Percentiles rank a stretch among this genome's conserved stretches.
These are phyloP conservation scores for Calephelis nemesis DNA, from an alignment of 1,140 invertebrate genomes.

Conservation along the genomic window DNA sequence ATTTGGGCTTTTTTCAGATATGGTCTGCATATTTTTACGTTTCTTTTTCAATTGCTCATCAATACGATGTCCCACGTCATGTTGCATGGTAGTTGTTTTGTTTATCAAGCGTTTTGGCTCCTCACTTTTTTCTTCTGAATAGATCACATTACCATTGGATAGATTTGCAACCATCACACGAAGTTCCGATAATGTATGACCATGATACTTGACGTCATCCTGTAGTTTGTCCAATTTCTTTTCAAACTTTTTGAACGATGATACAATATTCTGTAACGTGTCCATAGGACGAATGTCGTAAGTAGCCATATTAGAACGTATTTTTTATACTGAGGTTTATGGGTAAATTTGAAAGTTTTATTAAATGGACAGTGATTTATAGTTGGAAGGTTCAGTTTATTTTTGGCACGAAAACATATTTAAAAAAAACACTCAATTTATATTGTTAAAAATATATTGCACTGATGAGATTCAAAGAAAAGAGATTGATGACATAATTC, in stretches of 20 bases:
- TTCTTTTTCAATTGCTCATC: conserved; percentile 31
- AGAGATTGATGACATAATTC: no score
- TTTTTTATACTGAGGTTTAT: background rate
- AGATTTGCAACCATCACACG: conserved; percentile 49
- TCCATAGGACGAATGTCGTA: conserved; percentile 38
- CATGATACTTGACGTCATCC: conserved; percentile 53
- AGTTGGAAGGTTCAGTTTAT: no score
- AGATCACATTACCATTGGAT: conserved; percentile 32
- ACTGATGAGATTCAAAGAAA: no score
- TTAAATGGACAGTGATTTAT: no score
- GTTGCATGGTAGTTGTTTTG: conserved; percentile 42
- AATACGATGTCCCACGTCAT: conserved; percentile 13
- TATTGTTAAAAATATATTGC: no score
- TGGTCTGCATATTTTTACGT: conserved; percentile 27
- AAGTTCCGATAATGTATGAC: conserved; percentile 49
- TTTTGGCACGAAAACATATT: no score
- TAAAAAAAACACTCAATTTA: no score
- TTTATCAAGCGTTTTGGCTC: conserved; percentile 32
- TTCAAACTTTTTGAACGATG: conserved; percentile 54
- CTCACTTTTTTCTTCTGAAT: conserved; percentile 29
- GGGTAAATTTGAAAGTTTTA: no score
- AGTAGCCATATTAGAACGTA: conserved; percentile 33
- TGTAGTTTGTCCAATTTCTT: conserved; percentile 63
- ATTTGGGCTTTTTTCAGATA: conserved; percentile 2
- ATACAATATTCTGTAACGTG: conserved; percentile 44